Base-by-base conservation (phyloP, 2,888 invertebrate genomes). In the Oligia fasciuncula region DNA sequence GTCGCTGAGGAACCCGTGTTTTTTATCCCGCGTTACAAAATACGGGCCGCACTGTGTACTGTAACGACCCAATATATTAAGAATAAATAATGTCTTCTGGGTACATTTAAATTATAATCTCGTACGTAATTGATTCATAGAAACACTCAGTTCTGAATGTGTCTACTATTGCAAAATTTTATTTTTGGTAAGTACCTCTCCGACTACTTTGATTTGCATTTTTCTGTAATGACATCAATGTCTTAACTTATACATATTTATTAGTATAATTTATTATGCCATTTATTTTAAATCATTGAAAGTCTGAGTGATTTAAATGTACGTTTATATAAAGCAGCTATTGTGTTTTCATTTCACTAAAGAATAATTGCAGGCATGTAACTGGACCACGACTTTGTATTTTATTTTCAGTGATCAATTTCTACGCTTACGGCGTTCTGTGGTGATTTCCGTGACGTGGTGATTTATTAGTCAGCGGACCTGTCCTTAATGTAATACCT, bases 161-260 rank as follows among this genome's bases (percentile, higher is more conserved):
- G 81, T 72, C 40, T 72, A 72, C 85, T 80, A 86, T 93, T 93
- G 92, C 92, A 80, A 94, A 93, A 92, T 91, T 91, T 90, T 88
- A 79, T 86, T 92, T 93, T 93, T 88, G 90, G 87, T 60, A 60
- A 60, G 57, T 91, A 43, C 62, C n/a, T 63, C 65, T 79, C 68
- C 83, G 86, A 80, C 88, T 91, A 92, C 91, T 92, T 91, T 84
- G 83, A 94, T 95, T 95, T 92, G 92, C 93, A 94, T 94, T 94
- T 95, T 94, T 94, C 91, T 93, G 92, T 93, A 94, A 94, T 91
- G 92, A 93, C 93, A 94, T 94, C 93, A 94, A 93, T 93, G 92
- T 91, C 86, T 89, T 79, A 87, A 84, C 92, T 93, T 91, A 95
- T 95, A 95, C 92, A 95, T 95, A 95, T 96, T 95, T 94, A 95